A percentile compares a stretch with the other conserved stretches of the same genome.
These are phyloP conservation scores for Drosophila persimilis DNA, from an alignment of 1,140 invertebrate genomes.

Conservation along the genomic window DNA sequence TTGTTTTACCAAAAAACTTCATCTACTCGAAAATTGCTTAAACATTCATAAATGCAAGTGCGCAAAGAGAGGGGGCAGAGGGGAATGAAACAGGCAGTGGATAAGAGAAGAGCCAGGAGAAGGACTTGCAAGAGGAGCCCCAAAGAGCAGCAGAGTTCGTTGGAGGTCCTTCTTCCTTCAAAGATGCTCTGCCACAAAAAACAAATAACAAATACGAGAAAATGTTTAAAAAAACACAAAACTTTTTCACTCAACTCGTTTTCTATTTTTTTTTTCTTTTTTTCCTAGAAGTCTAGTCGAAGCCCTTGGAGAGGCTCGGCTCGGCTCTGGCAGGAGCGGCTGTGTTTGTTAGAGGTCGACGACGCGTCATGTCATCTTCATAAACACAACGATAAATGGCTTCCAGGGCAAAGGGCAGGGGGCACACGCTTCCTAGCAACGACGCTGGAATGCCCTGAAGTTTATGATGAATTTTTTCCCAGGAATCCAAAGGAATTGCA, in stretches of 20 bases:
- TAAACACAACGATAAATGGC: conserved; percentile 46
- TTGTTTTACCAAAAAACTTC: conserved; percentile 54
- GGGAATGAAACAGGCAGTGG: not conserved
- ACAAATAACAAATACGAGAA: conserved; percentile 36
- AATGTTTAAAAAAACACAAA: conserved; percentile 30
- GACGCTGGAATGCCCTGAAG: conserved; percentile 21
- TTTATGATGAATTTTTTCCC: not conserved
- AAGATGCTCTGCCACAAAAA: conserved; percentile 58
- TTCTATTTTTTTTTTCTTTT: no score
- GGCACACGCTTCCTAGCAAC: conserved; percentile 21
- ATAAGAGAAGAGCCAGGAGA: not conserved
- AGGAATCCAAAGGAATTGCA: no score
- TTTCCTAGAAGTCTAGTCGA: not conserved
- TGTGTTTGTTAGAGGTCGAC: conserved; percentile 35
- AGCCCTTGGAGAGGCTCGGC: no score
- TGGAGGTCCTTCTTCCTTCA: conserved; percentile 54
- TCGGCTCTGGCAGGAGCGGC: not conserved
- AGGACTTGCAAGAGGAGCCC: no score
- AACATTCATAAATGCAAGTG: conserved; percentile 79
- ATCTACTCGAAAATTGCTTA: conserved; percentile 58
- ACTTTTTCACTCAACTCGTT: conserved; percentile 32
- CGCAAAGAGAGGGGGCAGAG: conserved; percentile 21
- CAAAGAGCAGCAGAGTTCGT: conserved; percentile 11
- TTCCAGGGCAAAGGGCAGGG: conserved; percentile 34
- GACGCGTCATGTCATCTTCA: conserved; percentile 56